phyloP scores from a whole-genome alignment of 2,113 vertebrate species.

The Vulpes ferrilata region DNA sequence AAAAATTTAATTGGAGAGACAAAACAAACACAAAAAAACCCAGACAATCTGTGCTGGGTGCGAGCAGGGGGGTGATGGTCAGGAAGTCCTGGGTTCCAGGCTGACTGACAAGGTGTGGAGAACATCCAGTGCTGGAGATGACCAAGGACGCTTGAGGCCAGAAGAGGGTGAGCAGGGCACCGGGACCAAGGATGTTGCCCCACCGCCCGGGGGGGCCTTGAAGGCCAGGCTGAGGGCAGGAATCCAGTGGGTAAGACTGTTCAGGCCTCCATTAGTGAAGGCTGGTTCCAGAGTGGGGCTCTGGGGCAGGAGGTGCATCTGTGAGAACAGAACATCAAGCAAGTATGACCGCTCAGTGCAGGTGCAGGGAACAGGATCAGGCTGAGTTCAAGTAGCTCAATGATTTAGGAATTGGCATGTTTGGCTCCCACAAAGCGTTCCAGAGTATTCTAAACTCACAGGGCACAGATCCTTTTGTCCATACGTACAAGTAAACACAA shows the following conservation, averaged over 20 bases:
- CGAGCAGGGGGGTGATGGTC: too few species aligned
- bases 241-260: too few species aligned
- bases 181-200: background rate
- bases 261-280: background rate
- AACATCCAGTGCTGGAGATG: rapidly evolving
- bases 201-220: background rate
- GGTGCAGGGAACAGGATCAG: rapidly evolving
- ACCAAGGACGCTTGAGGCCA: background rate
- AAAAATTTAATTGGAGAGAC: background rate
- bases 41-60: too few species aligned
- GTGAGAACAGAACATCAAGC: rapidly evolving
- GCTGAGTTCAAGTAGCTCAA: background rate
- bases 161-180: background rate
- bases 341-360: rapidly evolving
- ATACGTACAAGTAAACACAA: rapidly evolving
- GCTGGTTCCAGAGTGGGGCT: background rate
- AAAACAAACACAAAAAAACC: background rate
- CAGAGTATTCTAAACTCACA: rapidly evolving
- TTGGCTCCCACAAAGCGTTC: rapidly evolving
- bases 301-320: background rate
- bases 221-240: background rate
- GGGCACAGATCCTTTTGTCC: rapidly evolving
- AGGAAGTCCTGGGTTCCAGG: rapidly evolving
- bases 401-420: background rate
- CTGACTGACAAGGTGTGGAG: background rate